These are phyloP conservation scores for Chironomus tepperi DNA, from an alignment of 1,140 invertebrate species.

Conservation along the genomic window DNA sequence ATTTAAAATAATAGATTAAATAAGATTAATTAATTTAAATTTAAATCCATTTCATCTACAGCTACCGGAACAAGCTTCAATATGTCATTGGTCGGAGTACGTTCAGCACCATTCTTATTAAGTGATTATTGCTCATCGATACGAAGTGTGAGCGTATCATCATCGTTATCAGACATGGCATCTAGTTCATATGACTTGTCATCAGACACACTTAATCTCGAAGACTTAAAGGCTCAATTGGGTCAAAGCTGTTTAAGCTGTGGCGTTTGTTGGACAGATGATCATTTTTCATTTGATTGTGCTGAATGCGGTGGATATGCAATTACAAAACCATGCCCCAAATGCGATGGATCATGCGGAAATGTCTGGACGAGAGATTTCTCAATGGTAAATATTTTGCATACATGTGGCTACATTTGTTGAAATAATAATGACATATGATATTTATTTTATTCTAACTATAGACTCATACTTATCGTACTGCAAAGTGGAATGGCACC, in stretches of 20 bases:
- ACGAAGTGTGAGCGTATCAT: conserved; percentile 36
- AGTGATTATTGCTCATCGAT: conserved; percentile 18
- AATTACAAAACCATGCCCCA: conserved; percentile 62
- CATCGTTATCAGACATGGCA: conserved; percentile 38
- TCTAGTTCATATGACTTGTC: conserved; percentile 38
- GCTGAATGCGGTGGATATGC: conserved; percentile 75
- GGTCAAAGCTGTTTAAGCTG: conserved; percentile 67
- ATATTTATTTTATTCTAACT: neutral
- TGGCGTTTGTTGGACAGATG: conserved; percentile 71
- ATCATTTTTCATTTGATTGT: conserved; percentile 71
- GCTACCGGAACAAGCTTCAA: neutral
- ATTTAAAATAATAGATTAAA: neutral
- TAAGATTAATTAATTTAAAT: neutral
- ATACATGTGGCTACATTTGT: neutral
- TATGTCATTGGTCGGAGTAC: neutral
- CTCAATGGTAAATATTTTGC: conserved; percentile 52
- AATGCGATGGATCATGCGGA: conserved; percentile 66
- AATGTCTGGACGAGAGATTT: conserved; percentile 69
- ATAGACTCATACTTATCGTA: neutral
- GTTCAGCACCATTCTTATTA: conserved; percentile 11
- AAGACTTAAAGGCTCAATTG: conserved; percentile 59
- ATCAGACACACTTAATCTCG: conserved; percentile 53
- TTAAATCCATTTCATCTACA: neutral
- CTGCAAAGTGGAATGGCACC: neutral
- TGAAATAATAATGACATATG: neutral